Conservation (phyloP, 2,888 invertebrate species). For the Spicauda simplicius region DNA sequence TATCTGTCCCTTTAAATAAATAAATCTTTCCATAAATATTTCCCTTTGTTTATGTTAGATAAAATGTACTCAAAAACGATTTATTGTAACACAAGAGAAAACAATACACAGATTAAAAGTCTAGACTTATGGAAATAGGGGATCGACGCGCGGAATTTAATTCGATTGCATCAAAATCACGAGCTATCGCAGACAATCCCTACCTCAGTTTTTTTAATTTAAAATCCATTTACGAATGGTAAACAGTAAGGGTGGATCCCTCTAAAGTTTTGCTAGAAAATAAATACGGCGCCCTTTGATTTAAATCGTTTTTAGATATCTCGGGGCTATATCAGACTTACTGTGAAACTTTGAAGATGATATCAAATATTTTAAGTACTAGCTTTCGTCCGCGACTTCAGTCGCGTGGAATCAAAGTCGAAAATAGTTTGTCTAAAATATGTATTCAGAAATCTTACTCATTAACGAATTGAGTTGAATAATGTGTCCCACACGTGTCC, state of each 20-base stretch:
- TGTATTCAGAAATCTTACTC: too few relatives aligned
- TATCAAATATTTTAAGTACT: not conserved
- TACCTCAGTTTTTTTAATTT: constrained; percentile 65
- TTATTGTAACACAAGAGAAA: too few relatives aligned
- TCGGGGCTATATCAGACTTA: constrained; percentile 14
- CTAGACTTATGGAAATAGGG: not conserved
- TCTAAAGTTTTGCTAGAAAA: constrained; percentile 32
- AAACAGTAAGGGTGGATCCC: constrained; percentile 46
- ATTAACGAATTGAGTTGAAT: too few relatives aligned
- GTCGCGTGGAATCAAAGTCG: too few relatives aligned
- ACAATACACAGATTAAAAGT: not conserved
- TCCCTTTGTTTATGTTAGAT: too few relatives aligned
- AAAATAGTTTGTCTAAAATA: too few relatives aligned
- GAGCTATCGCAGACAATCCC: constrained; percentile 54
- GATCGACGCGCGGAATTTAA: not conserved
- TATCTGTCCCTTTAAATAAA: too few relatives aligned
- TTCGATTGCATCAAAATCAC: constrained; percentile 19
- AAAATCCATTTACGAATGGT: constrained; percentile 76
- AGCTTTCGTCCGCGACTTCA: too few relatives aligned
- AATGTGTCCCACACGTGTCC: too few relatives aligned
- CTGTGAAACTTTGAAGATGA: constrained; percentile 1
- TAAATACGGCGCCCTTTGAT: constrained; percentile 26
- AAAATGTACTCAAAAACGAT: too few relatives aligned
- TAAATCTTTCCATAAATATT: too few relatives aligned
- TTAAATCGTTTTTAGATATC: constrained; percentile 23